Base-by-base conservation (phyloP, 2,888 invertebrate genomes). In the Malthinus flaveolus region DNA sequence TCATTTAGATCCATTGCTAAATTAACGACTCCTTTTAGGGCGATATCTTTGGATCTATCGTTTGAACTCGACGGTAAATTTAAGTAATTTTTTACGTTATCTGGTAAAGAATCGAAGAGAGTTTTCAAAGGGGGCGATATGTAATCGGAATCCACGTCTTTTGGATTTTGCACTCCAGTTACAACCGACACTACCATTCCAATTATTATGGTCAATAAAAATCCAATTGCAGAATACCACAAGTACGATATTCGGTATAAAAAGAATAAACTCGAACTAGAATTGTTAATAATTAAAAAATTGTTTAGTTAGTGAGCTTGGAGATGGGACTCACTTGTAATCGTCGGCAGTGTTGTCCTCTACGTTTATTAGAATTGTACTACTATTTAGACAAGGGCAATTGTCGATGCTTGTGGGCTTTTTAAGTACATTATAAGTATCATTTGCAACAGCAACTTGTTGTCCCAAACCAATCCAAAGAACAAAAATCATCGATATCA, bases 171-270 rank as follows among this genome's bases (percentile, higher is more conserved):
- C 36, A 80, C 76, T 1, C 87, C 87, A 0, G 89, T 87, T 12
- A 85, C 68, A 23, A 87, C 80, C n/a, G 94, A 93, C 34, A 88
- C 87, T 1, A 85, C 52, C 39, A 91, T 78, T 0, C 95, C 95
- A 8, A 90, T 79, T 8, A 90, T 70, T 15, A 94, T 78, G 0
- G 92, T 93, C 1, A 87, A 80, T 3, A 87, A 66, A 66, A 89
- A 89, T 3, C 95, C 94, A 55, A 94, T 85, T 50, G 87, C 87
- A 6, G 93, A 91, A 79, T 94, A 95, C 94, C 95, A 95, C 72
- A 95, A 84, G 75, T 95, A 95, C 32, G 92, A 92, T 52, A 93
- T 80, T n/a, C 86, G 83, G 74, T 89, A 93, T 57, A 93, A 59
- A 50, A 76, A 66, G 53, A 76, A 75, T 37, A 73, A 68, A 11